These are phyloP conservation scores for Characodon lateralis DNA, from an alignment of 2,797 vertebrate genomes.

Conservation along the genomic window DNA sequence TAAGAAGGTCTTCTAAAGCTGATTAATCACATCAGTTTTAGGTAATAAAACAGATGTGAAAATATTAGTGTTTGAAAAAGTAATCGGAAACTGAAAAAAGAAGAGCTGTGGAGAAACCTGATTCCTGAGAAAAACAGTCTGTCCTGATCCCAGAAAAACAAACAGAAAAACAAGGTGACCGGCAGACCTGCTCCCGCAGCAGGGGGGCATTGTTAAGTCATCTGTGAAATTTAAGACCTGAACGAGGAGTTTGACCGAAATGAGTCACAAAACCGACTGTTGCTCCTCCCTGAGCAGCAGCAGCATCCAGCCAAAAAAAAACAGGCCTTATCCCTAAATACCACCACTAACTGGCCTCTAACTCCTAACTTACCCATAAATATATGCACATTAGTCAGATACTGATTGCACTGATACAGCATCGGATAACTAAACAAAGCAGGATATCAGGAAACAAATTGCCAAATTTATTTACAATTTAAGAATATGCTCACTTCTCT, in stretches of 20 bases:
- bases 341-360: slow-evolving; percentile 62
- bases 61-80: slow-evolving; percentile 52
- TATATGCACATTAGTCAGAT: slow-evolving; percentile 5
- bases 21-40: slow-evolving; percentile 32
- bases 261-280: slow-evolving; percentile 18
- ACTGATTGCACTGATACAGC: slow-evolving; percentile 37
- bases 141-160: slow-evolving; percentile 66
- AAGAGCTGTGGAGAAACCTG: slow-evolving; percentile 26
- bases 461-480: background rate
- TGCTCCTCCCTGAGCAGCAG: slow-evolving; percentile 50
- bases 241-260: slow-evolving; percentile 50
- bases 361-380: slow-evolving; percentile 42
- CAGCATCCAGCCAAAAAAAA: slow-evolving; percentile 69
- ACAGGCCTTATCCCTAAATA: slow-evolving; percentile 66
- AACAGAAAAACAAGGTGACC: slow-evolving; percentile 74
- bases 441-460: slow-evolving; percentile 33
- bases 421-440: slow-evolving; percentile 41
- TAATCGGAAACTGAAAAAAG: slow-evolving; percentile 40
- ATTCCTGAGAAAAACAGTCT: slow-evolving; percentile 46
- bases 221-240: slow-evolving; percentile 81
- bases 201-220: slow-evolving; percentile 82
- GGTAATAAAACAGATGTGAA: slow-evolving; percentile 42
- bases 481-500: slow-evolving; percentile 27
- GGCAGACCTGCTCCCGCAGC: slow-evolving; percentile 57
- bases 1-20: slow-evolving; percentile 18